A percentile compares a stretch with the other conserved stretches of the same genome.
Conservation (phyloP, 2,888 invertebrate genomes). For the Phania funesta region DNA sequence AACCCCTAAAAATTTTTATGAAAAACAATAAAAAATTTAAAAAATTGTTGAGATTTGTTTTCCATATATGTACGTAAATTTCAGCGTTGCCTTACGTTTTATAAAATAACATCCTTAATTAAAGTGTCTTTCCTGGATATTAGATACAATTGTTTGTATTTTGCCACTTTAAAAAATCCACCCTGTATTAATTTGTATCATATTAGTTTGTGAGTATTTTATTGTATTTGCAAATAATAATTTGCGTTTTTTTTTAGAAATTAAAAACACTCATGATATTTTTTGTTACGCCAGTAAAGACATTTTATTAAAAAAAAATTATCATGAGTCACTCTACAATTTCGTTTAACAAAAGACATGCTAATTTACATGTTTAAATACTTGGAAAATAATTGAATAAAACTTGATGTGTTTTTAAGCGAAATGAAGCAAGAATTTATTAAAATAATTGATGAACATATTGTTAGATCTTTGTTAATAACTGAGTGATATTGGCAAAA, state of each 20-base stretch:
- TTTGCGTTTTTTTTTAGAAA: not conserved
- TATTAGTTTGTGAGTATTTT: not conserved
- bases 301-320: conserved; percentile 25
- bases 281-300: conserved; percentile 28
- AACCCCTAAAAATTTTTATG: too few species aligned
- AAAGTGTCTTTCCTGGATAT: too few species aligned
- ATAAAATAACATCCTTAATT: too few species aligned
- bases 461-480: too few species aligned
- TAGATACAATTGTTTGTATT: too few species aligned
- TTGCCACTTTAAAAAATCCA: too few species aligned
- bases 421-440: not conserved
- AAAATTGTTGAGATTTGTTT: too few species aligned
- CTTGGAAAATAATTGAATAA: conserved; percentile 14
- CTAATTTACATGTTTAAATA: conserved; percentile 2
- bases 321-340: conserved; percentile 39
- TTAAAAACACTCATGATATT: conserved; percentile 33
- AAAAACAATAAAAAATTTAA: too few species aligned
- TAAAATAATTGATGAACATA: not conserved
- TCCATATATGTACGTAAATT: too few species aligned
- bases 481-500: too few species aligned
- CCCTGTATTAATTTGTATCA: not conserved
- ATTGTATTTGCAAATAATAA: conserved; percentile 30
- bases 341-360: conserved; percentile 29
- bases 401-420: not conserved
- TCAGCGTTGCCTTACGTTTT: too few species aligned